phyloP scores from a whole-genome alignment of 2,113 vertebrate genomes.

The Pipa parva region DNA sequence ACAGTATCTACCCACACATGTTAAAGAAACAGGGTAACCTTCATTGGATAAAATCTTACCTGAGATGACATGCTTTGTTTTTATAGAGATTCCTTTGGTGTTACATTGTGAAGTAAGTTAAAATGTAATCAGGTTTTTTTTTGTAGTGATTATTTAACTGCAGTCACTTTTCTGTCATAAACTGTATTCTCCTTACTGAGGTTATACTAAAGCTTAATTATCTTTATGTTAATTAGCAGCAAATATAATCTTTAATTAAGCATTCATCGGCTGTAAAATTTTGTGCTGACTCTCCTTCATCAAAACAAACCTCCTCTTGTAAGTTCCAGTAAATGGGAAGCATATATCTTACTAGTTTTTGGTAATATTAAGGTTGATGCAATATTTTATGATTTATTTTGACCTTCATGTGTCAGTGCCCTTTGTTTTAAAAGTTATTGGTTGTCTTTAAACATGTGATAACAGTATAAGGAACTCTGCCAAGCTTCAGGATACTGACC shows the following conservation, averaged over 20 bases:
- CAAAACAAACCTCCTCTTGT: conserved; percentile 5
- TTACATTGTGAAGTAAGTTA: too few species aligned
- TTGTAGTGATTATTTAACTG: background rate
- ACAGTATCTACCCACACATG: too few species aligned
- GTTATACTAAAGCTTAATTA: conserved; percentile 8
- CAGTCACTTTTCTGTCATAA: background rate
- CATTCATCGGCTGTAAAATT: conserved; percentile 6
- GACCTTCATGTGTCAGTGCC: conserved; percentile 44
- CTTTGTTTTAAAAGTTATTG: conserved; percentile 47
- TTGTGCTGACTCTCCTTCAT: conserved; percentile 5
- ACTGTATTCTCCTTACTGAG: background rate
- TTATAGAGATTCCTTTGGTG: too few species aligned
- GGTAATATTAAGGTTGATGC: conserved; percentile 34
- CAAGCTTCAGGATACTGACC: conserved; percentile 48
- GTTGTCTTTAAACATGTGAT: conserved; percentile 42
- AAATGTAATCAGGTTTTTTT: background rate
- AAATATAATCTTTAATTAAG: conserved; percentile 18
- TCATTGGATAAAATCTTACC: too few species aligned
- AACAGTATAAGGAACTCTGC: conserved; percentile 50
- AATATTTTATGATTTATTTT: conserved; percentile 43
- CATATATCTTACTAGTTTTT: conserved; percentile 28
- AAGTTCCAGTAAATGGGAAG: conserved; percentile 28
- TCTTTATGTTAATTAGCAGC: conserved; percentile 3
- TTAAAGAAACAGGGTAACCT: too few species aligned
- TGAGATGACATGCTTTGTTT: too few species aligned